Evolutionary conservation across 2,113 vertebrate species (phyloP).

Genomic region (Macaca mulatta): DNA sequence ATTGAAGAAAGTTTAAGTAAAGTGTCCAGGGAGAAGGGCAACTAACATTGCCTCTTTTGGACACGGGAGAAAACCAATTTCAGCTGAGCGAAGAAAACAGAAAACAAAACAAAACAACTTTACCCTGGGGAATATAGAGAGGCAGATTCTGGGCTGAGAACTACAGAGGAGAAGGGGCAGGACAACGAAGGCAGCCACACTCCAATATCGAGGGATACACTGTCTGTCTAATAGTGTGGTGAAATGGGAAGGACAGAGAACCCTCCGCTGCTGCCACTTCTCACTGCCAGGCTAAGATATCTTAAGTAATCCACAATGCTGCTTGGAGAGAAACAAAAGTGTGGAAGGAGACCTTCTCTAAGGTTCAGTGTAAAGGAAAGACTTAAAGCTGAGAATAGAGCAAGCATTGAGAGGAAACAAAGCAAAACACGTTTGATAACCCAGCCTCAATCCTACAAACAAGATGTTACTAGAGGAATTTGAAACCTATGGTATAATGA

Average conservation of each 20-base stretch:
- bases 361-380: background rate
- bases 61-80: background rate
- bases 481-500: background rate
- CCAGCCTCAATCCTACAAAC: background rate
- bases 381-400: background rate
- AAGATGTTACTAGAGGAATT: background rate
- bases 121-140: background rate
- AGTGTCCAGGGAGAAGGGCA: background rate
- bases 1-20: background rate
- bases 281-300: background rate
- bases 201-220: too few relatives aligned
- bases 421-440: background rate
- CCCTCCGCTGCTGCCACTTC: background rate
- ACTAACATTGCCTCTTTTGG: background rate
- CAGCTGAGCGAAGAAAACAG: background rate
- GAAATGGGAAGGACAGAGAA: background rate
- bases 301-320: background rate
- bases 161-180: background rate
- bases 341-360: background rate
- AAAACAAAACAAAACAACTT: background rate
- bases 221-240: background rate
- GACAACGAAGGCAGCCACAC: background rate
- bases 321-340: too few relatives aligned
- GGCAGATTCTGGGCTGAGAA: background rate
- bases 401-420: background rate